These are phyloP conservation scores for Eupristina koningsbergeri DNA, from an alignment of 1,140 invertebrate genomes.

Conservation along the genomic window DNA sequence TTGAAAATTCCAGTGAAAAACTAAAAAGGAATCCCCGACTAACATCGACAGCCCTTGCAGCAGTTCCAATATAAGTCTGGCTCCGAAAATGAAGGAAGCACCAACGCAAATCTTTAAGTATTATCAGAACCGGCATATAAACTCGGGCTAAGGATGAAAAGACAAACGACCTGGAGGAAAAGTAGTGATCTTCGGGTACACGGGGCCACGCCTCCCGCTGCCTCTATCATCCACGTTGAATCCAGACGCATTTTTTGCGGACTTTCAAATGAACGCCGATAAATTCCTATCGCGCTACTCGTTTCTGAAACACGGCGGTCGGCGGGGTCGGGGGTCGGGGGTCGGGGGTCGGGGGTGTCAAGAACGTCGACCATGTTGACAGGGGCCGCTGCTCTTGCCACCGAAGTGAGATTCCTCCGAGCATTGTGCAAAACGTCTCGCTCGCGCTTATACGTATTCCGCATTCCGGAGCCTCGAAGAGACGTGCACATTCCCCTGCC, in stretches of 20 bases:
- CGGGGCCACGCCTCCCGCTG: not conserved
- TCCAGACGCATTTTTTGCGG: slow-evolving; percentile 39
- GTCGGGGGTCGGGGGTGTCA: no score
- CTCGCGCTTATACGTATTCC: not conserved
- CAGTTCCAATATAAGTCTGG: no score
- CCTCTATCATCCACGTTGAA: not conserved
- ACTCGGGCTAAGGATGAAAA: not conserved
- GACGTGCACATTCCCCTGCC: not conserved
- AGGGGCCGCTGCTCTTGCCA: not conserved
- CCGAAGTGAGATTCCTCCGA: slow-evolving; percentile 24
- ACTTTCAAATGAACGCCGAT: slow-evolving; percentile 45
- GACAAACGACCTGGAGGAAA: not conserved
- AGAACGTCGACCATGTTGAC: slow-evolving; percentile 14
- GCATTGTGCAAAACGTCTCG: slow-evolving; percentile 27
- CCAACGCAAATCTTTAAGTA: not conserved
- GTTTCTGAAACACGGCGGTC: slow-evolving; percentile 2
- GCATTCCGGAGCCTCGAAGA: slow-evolving; percentile 29
- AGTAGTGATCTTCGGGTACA: not conserved
- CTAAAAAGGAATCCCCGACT: no score
- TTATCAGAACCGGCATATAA: not conserved
- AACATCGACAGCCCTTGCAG: no score
- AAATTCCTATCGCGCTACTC: slow-evolving; percentile 34
- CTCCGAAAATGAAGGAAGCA: not conserved
- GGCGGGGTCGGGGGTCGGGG: not conserved
- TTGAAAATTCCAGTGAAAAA: no score